These are phyloP conservation scores for Drosophila jambulina DNA, from an alignment of 1,140 invertebrate genomes.

Conservation along the genomic window DNA sequence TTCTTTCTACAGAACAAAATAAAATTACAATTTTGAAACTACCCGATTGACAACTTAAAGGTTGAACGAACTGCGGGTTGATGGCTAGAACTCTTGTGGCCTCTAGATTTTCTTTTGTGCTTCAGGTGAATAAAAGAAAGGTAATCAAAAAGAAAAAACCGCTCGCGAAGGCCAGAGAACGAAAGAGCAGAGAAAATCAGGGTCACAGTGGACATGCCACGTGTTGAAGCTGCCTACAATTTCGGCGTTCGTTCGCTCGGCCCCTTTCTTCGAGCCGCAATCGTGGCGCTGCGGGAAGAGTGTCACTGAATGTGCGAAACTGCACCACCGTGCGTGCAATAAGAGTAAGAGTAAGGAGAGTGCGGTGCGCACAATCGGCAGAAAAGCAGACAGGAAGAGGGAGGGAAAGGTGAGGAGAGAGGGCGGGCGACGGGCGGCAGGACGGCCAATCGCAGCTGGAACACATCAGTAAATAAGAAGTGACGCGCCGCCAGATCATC, in stretches of 20 bases:
- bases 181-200: constrained; percentile 44
- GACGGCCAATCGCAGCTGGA: constrained; percentile 72
- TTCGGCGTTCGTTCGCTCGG: constrained; percentile 3
- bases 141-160: constrained; percentile 7
- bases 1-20: background rate
- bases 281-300: constrained; percentile 45
- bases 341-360: constrained; percentile 28
- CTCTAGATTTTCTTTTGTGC: constrained; percentile 31
- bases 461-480: constrained; percentile 71
- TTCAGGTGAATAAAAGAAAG: constrained; percentile 24
- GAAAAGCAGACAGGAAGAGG: constrained; percentile 32
- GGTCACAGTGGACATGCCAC: constrained; percentile 61
- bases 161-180: constrained; percentile 10
- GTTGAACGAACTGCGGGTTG: constrained; percentile 64
- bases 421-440: background rate
- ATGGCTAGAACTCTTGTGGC: background rate
- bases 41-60: background rate
- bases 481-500: constrained; percentile 30
- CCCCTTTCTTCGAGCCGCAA: constrained; percentile 15
- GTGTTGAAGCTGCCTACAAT: constrained; percentile 61
- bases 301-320: constrained; percentile 10
- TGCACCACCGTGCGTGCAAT: constrained; percentile 35
- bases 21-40: background rate
- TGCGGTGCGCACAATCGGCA: constrained; percentile 68
- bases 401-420: constrained; percentile 5